Evolutionary conservation across 2,113 vertebrate species (phyloP).

Genomic region (Sphyrna mokarran): DNA sequence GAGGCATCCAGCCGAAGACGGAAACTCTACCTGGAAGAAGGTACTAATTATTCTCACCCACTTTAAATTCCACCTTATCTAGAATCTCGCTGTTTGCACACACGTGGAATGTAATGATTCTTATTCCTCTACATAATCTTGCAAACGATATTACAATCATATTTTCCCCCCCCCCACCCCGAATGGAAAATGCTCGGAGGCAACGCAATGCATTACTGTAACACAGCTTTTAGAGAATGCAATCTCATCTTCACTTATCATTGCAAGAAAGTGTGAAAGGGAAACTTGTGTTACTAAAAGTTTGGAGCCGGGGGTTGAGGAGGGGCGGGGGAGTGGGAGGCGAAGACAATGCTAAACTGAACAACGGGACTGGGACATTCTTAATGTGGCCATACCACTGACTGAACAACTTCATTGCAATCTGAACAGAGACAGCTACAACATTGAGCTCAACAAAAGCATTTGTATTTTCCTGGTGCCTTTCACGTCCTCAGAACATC

Average conservation of each 20-base stretch:
- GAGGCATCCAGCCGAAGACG: background rate
- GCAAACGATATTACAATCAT: background rate
- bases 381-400: background rate
- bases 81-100: background rate
- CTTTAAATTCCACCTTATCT: background rate
- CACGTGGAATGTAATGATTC: background rate
- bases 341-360: background rate
- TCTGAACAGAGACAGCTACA: background rate
- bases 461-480: background rate
- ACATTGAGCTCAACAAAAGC: background rate
- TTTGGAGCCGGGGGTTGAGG: too few species aligned
- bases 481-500: background rate
- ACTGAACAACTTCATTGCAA: background rate
- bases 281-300: background rate
- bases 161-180: background rate
- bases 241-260: background rate
- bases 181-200: background rate
- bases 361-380: background rate
- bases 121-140: background rate
- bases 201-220: background rate
- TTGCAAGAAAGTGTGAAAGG: background rate
- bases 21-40: background rate
- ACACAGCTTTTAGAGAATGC: background rate
- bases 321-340: too few species aligned
- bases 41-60: background rate